These are phyloP conservation scores for Electrona antarctica DNA, from an alignment of 2,113 vertebrate genomes.

Conservation along the genomic window DNA sequence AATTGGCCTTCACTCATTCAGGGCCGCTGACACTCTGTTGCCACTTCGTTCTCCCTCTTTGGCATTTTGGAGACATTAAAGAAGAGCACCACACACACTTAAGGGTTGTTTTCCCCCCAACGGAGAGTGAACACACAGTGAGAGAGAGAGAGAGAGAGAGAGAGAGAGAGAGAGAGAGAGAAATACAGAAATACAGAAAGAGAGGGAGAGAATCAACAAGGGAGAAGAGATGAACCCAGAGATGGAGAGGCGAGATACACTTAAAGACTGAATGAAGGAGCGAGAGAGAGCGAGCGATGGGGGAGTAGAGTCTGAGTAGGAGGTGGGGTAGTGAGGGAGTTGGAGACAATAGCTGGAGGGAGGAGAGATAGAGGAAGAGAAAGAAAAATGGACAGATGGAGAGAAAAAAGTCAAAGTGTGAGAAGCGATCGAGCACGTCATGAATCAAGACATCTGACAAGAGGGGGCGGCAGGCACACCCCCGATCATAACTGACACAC, in stretches of 20 bases:
- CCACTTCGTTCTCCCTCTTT: slow-evolving; percentile 11
- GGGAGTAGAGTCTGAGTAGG: too few species aligned
- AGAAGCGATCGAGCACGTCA: slow-evolving; percentile 35
- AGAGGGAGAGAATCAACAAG: not conserved
- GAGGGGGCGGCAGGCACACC: slow-evolving; percentile 33
- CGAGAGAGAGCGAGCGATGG: not conserved
- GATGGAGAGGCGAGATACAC: too few species aligned
- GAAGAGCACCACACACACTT: slow-evolving; percentile 1
- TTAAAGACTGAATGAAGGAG: not conserved
- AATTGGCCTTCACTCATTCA: slow-evolving; percentile 48
- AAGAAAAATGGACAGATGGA: slow-evolving; percentile 4
- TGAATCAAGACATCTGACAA: slow-evolving; percentile 74
- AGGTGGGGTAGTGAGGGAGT: not conserved
- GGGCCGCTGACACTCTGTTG: slow-evolving; percentile 14
- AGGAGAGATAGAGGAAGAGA: not conserved
- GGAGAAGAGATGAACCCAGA: too few species aligned
- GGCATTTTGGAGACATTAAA: slow-evolving; percentile 38
- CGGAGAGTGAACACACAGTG: slow-evolving; percentile 37
- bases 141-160: slow-evolving; percentile 16
- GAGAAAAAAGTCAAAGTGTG: slow-evolving; percentile 15
- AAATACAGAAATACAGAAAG: not conserved
- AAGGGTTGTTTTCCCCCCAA: slow-evolving; percentile 27
- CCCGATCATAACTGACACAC: slow-evolving; percentile 74
- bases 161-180: not conserved
- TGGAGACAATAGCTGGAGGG: not conserved